phyloP scores from a whole-genome alignment of 1,140 invertebrate genomes.

The Tenebrio molitor region DNA sequence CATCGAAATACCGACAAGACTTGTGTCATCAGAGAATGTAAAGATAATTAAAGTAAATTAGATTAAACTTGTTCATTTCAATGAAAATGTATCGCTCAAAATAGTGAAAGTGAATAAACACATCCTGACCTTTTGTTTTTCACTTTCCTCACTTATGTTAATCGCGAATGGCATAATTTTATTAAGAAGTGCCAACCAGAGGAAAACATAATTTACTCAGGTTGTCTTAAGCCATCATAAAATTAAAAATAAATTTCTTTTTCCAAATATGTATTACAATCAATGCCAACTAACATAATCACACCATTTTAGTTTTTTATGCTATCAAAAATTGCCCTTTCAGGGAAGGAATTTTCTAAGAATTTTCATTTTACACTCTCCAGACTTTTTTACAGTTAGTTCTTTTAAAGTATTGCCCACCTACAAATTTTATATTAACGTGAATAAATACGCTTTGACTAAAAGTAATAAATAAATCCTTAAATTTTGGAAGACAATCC shows the following conservation, averaged over 20 bases:
- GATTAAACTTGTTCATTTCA: background rate
- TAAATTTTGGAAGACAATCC: constrained; percentile 58
- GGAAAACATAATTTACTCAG: too few species aligned
- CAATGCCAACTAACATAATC: too few species aligned
- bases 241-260: too few species aligned
- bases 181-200: too few species aligned
- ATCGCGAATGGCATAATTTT: too few species aligned
- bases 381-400: background rate
- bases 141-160: too few species aligned
- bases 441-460: constrained; percentile 42
- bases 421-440: constrained; percentile 25
- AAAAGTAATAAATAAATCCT: constrained; percentile 44
- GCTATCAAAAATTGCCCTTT: constrained; percentile 1
- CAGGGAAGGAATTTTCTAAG: constrained; percentile 7
- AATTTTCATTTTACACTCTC: constrained; percentile 22
- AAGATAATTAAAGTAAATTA: too few species aligned
- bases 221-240: too few species aligned
- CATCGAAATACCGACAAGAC: too few species aligned
- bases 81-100: background rate
- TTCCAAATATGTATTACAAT: constrained; percentile 16
- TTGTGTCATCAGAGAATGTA: too few species aligned
- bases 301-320: too few species aligned
- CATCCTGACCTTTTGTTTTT: background rate
- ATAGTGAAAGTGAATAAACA: background rate
- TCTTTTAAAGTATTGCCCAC: constrained; percentile 35